Evolutionary conservation across 2,797 vertebrate species (phyloP), one percentile per base, ranked within the genome.

Genomic region (Enteromius thamalakanensis): DNA sequence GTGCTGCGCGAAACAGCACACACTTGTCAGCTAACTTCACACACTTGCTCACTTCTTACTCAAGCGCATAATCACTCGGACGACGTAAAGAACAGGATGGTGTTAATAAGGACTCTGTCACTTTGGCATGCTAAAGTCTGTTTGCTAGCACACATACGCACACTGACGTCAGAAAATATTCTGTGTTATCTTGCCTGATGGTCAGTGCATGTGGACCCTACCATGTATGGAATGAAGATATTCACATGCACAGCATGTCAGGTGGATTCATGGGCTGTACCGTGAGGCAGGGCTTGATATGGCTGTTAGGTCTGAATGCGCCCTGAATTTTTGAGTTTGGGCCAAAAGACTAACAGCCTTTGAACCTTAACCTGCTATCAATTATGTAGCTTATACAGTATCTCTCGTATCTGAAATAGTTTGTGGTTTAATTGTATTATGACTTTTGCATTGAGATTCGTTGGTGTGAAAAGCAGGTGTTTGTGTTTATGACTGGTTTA

Each of bases 241-340:
- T 64, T 21, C 68, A 81, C 69, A 82, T 60, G 81, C 74, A 77
- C n/a, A 62, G 42, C 40, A 84, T 69, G 74, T 87, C 84, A 89
- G 89, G 90, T 91, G 88, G 86, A 87, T 89, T 87, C 86, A 86
- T 62, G 34, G 29, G 19, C 26, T 80, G 85, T 92, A 90, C 89
- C 80, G 85, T 93, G 91, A 93, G 89, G 87, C 86, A 85, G 85
- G 90, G 89, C 92, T 91, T 93, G 91, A 93, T 90, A 91, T 91
- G 90, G 90, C 91, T 89, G 91, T 78, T 78, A 78, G 15, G 17
- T n/a, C 37, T 83, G 82, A 82, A 86, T 92, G 89, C 89, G 85
- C 26, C 75, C 76, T 69, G 88, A 86, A 93, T 92, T 93, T 90
- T 88, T 91, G 91, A 47, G 79, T 29, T 7, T 64, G 84, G 89